A percentile compares a stretch with the other conserved stretches of the same genome.
These are phyloP conservation scores for Cassiopea xamachana DNA, from an alignment of 30 jellyfish, hydroid and myxozoan species.

Conservation along the genomic window DNA sequence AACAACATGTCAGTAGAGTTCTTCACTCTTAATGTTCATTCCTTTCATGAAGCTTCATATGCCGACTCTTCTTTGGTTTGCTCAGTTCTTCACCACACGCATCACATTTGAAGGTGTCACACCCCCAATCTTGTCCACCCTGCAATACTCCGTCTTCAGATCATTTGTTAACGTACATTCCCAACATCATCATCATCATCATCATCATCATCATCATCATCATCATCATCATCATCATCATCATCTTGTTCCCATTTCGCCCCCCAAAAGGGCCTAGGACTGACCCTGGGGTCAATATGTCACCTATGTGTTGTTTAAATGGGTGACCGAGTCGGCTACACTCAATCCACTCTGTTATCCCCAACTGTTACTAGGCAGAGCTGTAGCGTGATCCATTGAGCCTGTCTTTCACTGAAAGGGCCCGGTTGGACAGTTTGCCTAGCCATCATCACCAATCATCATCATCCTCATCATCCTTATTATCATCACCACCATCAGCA, in stretches of 20 bases:
- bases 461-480: background rate
- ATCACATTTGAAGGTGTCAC: too few relatives aligned
- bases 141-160: too few relatives aligned
- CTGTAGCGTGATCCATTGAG: background rate
- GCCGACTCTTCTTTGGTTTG: too few relatives aligned
- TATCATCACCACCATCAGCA: background rate
- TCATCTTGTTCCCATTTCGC: background rate
- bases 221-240: background rate
- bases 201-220: background rate
- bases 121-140: too few relatives aligned
- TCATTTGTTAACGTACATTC: background rate
- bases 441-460: background rate
- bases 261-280: background rate
- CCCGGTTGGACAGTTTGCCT: background rate
- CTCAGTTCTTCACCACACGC: too few relatives aligned
- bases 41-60: too few relatives aligned
- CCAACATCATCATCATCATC: background rate
- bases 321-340: background rate
- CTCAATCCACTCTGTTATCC: background rate
- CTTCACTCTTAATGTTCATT: too few relatives aligned
- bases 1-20: too few relatives aligned
- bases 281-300: background rate
- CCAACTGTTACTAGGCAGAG: background rate
- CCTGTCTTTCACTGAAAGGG: background rate
- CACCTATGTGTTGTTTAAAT: background rate